phyloP scores from a whole-genome alignment of 2,113 vertebrate species.

The Cygnus atratus region DNA sequence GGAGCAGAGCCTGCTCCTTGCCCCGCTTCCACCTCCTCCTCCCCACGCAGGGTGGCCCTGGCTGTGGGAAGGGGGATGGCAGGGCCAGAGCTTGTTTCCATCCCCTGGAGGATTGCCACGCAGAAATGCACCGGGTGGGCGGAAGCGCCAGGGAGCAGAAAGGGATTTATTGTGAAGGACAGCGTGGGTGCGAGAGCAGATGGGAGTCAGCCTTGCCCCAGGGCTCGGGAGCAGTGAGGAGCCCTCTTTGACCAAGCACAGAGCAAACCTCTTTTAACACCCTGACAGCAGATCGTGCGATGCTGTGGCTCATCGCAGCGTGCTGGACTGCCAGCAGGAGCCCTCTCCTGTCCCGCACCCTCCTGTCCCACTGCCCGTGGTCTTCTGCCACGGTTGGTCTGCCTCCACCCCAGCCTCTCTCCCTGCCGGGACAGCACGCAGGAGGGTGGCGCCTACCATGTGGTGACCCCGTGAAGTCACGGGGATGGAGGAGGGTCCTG shows the following conservation, averaged over 20 bases:
- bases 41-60: neutral
- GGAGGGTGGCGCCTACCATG: fast-evolving
- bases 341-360: neutral
- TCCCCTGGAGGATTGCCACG: neutral
- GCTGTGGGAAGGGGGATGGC: neutral
- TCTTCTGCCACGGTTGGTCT: neutral
- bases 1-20: neutral
- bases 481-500: neutral
- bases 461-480: fast-evolving
- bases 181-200: neutral
- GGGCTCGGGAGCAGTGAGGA: neutral
- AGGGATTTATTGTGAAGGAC: neutral
- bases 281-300: fast-evolving
- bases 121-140: fast-evolving
- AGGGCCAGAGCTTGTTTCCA: fast-evolving
- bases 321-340: neutral
- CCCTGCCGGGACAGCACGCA: neutral
- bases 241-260: neutral
- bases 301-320: neutral
- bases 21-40: neutral
- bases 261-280: neutral
- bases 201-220: neutral
- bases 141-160: neutral
- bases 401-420: neutral
- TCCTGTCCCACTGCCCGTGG: neutral